A percentile compares a stretch with the other conserved stretches of the same genome.
Evolutionary conservation across 2,888 invertebrate genomes (phyloP).

Genomic region (Clitarchus hookeri): DNA sequence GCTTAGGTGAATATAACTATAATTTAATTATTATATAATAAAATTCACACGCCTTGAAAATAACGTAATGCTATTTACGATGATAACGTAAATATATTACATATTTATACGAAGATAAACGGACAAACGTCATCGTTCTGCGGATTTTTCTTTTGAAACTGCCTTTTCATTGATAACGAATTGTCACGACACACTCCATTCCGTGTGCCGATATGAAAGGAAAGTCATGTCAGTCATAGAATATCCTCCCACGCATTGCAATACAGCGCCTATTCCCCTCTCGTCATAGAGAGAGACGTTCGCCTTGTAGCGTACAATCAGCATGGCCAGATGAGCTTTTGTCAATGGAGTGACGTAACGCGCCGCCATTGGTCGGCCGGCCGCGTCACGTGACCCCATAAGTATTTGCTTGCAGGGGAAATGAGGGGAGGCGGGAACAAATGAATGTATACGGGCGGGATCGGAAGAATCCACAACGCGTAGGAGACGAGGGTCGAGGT

Average conservation of each 20-base stretch:
- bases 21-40: too few species aligned
- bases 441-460: conserved; percentile 38
- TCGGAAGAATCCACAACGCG: conserved; percentile 34
- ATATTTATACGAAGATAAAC: too few species aligned
- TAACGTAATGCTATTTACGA: too few species aligned
- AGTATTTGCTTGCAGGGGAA: conserved; percentile 33
- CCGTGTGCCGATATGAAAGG: neutral
- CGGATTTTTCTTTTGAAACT: too few species aligned
- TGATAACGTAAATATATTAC: too few species aligned
- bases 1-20: too few species aligned
- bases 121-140: too few species aligned
- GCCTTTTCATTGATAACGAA: neutral
- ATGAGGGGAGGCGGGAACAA: conserved; percentile 31
- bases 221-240: neutral
- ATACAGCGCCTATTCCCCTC: neutral
- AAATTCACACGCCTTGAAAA: too few species aligned
- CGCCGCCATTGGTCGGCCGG: conserved; percentile 51
- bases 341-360: conserved; percentile 62
- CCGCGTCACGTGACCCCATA: conserved; percentile 36
- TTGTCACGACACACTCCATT: neutral
- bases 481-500: conserved; percentile 33
- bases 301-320: conserved; percentile 35
- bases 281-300: neutral
- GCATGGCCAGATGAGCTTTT: conserved; percentile 45
- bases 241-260: conserved; percentile 32